phyloP scores from a whole-genome alignment of 2,888 invertebrate genomes.

The Pammene aurita region DNA sequence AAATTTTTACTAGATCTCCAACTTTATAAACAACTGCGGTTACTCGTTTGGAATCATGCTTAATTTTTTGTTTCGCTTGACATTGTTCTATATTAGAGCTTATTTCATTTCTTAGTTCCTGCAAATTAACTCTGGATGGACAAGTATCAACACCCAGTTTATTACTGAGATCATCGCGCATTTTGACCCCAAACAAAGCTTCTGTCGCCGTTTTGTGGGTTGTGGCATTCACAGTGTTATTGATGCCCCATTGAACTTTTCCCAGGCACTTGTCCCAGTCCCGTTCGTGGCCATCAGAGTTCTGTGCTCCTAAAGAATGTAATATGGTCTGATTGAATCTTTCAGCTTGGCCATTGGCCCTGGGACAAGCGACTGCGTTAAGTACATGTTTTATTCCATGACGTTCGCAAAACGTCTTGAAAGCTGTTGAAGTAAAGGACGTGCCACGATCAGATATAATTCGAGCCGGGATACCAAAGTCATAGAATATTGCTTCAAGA shows the following conservation, averaged over 20 bases:
- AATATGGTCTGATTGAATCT: neutral
- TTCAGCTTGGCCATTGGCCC: no score
- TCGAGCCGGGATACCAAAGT: no score
- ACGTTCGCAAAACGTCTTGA: no score
- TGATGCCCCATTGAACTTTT: neutral
- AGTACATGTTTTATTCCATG: no score
- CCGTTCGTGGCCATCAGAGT: neutral
- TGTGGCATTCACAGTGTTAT: neutral
- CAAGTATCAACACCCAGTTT: neutral
- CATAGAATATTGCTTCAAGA: no score
- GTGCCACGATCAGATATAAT: no score
- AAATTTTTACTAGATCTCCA: neutral
- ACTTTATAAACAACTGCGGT: neutral
- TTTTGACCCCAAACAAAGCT: neutral
- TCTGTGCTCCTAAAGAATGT: neutral
- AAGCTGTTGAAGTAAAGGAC: no score
- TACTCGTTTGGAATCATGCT: neutral
- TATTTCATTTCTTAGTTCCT: no score
- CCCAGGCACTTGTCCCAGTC: neutral
- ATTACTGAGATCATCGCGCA: neutral
- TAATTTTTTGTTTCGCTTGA: no score
- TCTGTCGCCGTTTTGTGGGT: neutral
- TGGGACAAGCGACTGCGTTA: no score
- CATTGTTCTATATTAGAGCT: no score
- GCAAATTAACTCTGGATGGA: no score